Conservation (phyloP, 2,113 vertebrate genomes). For the Casuarius casuarius region DNA sequence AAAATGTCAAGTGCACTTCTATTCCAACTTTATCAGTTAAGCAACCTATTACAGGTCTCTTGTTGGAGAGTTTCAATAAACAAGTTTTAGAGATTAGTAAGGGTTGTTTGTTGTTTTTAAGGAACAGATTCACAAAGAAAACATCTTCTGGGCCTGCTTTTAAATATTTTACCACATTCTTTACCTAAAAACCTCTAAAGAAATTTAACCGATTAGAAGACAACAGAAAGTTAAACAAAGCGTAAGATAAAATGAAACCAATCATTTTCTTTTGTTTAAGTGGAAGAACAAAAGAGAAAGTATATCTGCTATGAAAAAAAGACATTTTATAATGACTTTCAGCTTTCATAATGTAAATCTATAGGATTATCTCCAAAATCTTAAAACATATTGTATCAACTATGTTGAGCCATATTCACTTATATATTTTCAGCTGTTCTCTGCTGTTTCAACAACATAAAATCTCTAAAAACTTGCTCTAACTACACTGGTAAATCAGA, state of each 20-base stretch:
- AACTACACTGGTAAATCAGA: not conserved
- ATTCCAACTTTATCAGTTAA: not conserved
- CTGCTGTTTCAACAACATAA: not conserved
- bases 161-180: not conserved
- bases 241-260: not conserved
- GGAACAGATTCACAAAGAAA: not conserved
- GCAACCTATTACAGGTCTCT: not conserved
- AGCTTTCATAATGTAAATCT: not conserved
- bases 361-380: not conserved
- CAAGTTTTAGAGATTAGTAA: not conserved
- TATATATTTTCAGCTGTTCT: not conserved
- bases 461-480: not conserved
- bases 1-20: conserved; percentile 1
- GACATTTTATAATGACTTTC: not conserved
- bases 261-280: not conserved
- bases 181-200: not conserved
- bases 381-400: not conserved
- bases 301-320: not conserved
- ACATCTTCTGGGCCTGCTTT: not conserved
- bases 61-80: not conserved
- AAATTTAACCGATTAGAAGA: not conserved
- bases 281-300: not conserved
- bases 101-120: not conserved
- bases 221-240: not conserved
- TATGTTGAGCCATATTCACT: not conserved